Percentiles rank a stretch among this genome's conserved stretches.
These are phyloP conservation scores for Beroe ovata DNA, from an alignment of 37 sponge, comb jelly and placozoan genomes.

Conservation along the genomic window DNA sequence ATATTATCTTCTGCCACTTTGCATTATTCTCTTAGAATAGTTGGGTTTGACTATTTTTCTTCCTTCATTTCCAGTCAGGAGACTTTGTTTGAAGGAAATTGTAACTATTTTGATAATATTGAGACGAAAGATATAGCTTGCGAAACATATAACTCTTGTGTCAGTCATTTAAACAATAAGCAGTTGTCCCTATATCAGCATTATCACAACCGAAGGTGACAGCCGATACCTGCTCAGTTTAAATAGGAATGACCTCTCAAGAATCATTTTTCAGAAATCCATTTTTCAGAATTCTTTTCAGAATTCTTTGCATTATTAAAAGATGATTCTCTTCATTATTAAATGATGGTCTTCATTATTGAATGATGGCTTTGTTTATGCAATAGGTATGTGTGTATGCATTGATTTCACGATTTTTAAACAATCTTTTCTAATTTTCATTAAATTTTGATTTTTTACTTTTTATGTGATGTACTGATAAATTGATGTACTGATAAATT, in stretches of 20 bases:
- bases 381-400: no score
- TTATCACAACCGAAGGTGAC: no score
- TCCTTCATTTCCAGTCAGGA: neutral
- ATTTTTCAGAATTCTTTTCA: no score
- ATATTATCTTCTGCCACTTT: neutral
- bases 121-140: neutral
- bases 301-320: no score
- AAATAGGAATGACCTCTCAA: no score
- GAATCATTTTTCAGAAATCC: no score
- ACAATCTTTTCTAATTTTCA: neutral
- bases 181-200: no score
- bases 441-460: neutral
- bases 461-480: neutral
- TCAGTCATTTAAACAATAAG: neutral
- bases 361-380: no score
- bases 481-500: no score
- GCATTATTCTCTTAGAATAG: neutral
- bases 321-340: no score
- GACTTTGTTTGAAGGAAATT: neutral
- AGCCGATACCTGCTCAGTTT: no score
- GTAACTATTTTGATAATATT: constrained; percentile 45
- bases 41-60: constrained; percentile 6
- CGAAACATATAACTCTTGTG: neutral
- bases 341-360: no score
- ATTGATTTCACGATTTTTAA: neutral